Evolutionary conservation across 2,888 invertebrate genomes (phyloP).

Genomic region (Enchytraeus crypticus): DNA sequence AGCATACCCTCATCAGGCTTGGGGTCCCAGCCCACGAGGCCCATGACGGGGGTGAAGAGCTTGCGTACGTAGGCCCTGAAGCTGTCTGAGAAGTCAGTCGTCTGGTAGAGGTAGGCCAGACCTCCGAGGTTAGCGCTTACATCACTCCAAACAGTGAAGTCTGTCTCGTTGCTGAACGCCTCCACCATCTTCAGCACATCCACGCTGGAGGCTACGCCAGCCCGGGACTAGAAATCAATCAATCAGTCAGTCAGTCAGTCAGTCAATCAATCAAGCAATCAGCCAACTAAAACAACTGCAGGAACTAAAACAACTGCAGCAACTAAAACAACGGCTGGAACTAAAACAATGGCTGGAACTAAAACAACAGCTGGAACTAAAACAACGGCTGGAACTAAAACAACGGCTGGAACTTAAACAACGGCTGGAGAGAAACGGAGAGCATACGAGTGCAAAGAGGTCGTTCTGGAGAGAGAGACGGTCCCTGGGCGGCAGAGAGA

Average conservation of each 20-base stretch:
- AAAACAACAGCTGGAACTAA: no score
- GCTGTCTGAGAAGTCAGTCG: conserved; percentile 65
- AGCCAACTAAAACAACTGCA: no score
- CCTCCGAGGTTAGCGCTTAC: conserved; percentile 61
- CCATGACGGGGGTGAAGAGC: conserved; percentile 64
- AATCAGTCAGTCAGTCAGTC: not conserved
- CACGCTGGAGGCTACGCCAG: conserved; percentile 71
- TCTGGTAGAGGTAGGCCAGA: conserved; percentile 66
- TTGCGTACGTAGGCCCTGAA: conserved; percentile 68
- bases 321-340: no score
- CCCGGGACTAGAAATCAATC: conserved; percentile 51
- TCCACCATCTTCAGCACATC: conserved; percentile 72
- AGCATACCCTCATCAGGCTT: conserved; percentile 64
- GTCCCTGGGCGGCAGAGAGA: conserved; percentile 75
- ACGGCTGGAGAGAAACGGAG: no score
- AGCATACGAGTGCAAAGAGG: conserved; percentile 71
- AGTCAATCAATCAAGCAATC: not conserved
- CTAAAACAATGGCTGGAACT: no score
- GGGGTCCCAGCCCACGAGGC: conserved; percentile 75
- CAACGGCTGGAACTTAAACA: no score
- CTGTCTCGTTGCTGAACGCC: conserved; percentile 73
- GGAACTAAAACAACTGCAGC: no score
- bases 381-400: no score
- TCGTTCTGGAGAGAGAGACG: conserved; percentile 82
- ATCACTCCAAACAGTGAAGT: conserved; percentile 83